Percentiles rank a stretch among this genome's conserved stretches.
These are phyloP conservation scores for Epiblema foenella DNA, from an alignment of 2,888 invertebrate species.

Conservation along the genomic window DNA sequence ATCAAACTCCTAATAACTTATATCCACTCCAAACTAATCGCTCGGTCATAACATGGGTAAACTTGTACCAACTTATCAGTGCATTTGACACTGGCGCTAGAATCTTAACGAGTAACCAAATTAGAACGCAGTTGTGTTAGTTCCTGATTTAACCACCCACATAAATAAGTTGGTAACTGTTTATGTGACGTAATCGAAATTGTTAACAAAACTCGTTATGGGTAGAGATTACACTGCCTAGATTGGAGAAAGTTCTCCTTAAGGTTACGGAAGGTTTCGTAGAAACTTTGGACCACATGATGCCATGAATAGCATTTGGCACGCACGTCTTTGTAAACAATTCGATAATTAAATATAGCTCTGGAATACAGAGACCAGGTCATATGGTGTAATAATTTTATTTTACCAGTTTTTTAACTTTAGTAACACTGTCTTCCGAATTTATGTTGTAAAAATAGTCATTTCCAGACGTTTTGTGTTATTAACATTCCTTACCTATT, in stretches of 20 bases:
- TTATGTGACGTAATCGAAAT: conserved; percentile 43
- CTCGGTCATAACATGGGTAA: conserved; percentile 40
- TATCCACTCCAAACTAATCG: conserved; percentile 41
- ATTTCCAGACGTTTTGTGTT: too few species aligned
- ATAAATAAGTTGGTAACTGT: conserved; percentile 25
- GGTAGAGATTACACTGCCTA: conserved; percentile 30
- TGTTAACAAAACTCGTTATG: conserved; percentile 43
- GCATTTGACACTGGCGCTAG: conserved; percentile 22
- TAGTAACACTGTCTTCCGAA: too few species aligned
- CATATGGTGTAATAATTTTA: too few species aligned
- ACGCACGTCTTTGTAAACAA: not conserved
- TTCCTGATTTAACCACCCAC: not conserved
- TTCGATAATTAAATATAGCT: too few species aligned
- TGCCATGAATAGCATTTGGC: conserved; percentile 11
- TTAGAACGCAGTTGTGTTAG: conserved; percentile 13
- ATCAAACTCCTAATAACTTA: conserved; percentile 37
- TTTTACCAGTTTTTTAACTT: too few species aligned
- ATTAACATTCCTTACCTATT: too few species aligned
- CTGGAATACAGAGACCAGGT: too few species aligned
- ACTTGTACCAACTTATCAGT: conserved; percentile 21
- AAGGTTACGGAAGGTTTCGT: conserved; percentile 14
- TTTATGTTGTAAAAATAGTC: too few species aligned
- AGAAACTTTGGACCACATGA: conserved; percentile 26
- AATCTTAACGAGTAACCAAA: not conserved
- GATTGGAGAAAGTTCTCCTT: conserved; percentile 33